A percentile compares a stretch with the other conserved stretches of the same genome.
phyloP scores from a whole-genome alignment of 1,140 invertebrate species.

The Hermatobates lingyangjiaoensis region DNA sequence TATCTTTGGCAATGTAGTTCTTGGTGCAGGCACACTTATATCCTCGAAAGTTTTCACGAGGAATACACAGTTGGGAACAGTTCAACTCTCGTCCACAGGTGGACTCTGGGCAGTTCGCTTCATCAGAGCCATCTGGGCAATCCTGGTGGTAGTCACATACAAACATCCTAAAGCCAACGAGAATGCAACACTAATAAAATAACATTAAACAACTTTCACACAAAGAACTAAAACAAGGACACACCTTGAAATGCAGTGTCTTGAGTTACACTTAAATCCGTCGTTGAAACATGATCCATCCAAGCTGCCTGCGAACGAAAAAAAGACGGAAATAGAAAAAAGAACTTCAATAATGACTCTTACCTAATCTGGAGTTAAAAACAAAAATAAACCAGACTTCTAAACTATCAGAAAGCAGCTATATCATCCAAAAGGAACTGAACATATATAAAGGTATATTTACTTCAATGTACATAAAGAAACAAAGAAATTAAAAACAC shows the following conservation, averaged over 20 bases:
- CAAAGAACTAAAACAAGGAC: background rate
- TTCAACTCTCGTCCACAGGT: conserved; percentile 2
- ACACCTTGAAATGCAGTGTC: background rate
- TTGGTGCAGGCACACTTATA: conserved; percentile 12
- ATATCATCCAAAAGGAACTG: no score
- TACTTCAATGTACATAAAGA: no score
- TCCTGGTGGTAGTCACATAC: conserved; percentile 38
- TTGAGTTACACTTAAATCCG: background rate
- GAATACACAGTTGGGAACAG: conserved; percentile 12
- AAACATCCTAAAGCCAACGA: no score
- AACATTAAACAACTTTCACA: no score
- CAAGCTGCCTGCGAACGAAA: background rate
- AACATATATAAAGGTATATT: no score
- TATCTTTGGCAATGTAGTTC: conserved; percentile 15
- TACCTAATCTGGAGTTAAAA: no score
- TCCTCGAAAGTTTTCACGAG: background rate
- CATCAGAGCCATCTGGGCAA: conserved; percentile 40
- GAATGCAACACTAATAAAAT: no score
- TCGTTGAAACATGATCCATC: background rate
- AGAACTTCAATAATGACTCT: no score
- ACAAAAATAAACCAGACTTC: no score
- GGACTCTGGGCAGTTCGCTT: conserved; percentile 28
- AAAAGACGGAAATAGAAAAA: no score
- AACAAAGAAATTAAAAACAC: no score
- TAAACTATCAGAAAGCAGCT: no score